Evolutionary conservation across 2,113 vertebrate species (phyloP).

Genomic region (Nymphicus hollandicus): DNA sequence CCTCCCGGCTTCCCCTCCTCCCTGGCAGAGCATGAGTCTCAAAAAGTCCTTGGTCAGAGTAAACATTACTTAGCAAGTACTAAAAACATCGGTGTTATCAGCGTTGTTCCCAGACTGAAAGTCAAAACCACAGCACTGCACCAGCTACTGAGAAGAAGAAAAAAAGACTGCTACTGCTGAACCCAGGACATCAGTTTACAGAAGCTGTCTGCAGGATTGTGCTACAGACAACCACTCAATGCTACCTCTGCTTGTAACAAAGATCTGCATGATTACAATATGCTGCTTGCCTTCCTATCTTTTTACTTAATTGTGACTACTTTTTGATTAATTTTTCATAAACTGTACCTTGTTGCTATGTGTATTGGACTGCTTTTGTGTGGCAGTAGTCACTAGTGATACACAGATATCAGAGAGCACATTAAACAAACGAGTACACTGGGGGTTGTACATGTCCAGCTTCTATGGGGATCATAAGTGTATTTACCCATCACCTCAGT

Average conservation of each 20-base stretch:
- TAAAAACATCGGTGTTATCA: no score
- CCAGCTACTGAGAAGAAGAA: no score
- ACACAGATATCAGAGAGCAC: neutral
- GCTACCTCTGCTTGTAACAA: neutral
- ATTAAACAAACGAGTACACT: neutral
- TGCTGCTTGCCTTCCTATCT: neutral
- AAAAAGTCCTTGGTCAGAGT: no score
- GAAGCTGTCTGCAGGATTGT: neutral
- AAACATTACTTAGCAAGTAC: no score
- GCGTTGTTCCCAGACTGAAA: no score
- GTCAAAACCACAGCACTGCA: no score
- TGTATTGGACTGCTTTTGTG: neutral
- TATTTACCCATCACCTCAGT: neutral
- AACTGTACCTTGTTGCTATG: neutral
- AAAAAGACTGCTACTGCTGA: no score
- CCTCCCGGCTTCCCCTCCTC: no score
- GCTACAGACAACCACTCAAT: neutral
- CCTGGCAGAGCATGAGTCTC: no score
- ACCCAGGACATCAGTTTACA: neutral
- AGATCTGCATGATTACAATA: neutral
- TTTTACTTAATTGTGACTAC: neutral
- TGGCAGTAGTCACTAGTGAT: neutral
- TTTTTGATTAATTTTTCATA: conserved; percentile 1
- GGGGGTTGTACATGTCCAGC: neutral
- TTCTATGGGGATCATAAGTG: neutral